Evolutionary conservation across 2,113 vertebrate genomes (phyloP).

Genomic region (Oreochromis tanganicae): DNA sequence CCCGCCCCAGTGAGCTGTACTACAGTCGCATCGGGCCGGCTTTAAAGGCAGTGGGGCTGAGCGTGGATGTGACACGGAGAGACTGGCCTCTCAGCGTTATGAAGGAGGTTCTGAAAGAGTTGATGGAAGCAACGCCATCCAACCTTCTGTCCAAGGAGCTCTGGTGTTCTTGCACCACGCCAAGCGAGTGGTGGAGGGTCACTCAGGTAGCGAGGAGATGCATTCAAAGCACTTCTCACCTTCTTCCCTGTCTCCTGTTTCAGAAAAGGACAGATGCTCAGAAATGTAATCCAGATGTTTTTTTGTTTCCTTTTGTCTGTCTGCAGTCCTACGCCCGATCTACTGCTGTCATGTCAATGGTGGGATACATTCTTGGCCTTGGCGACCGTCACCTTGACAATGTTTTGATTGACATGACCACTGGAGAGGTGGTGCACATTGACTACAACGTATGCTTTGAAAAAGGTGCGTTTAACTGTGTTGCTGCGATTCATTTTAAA

Average conservation of each 20-base stretch:
- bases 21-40: slow-evolving; percentile 97
- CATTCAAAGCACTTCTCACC: rapidly evolving
- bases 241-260: rapidly evolving
- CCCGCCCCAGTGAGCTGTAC: slow-evolving; percentile 95
- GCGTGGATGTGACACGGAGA: slow-evolving; percentile 87
- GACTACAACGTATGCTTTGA: slow-evolving; percentile 99
- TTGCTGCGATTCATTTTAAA: background rate
- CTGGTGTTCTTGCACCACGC: slow-evolving; percentile 95
- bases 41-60: slow-evolving; percentile 89
- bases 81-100: slow-evolving; percentile 96
- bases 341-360: slow-evolving; percentile 99
- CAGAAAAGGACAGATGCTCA: background rate
- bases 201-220: slow-evolving; percentile 80
- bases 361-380: slow-evolving; percentile 97
- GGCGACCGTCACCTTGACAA: slow-evolving; percentile 98
- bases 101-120: slow-evolving; percentile 91
- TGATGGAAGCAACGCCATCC: slow-evolving; percentile 95
- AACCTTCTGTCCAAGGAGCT: slow-evolving; percentile 95
- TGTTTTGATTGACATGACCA: slow-evolving; percentile 98
- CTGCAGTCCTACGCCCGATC: slow-evolving; percentile 91
- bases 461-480: slow-evolving; percentile 75
- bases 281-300: background rate
- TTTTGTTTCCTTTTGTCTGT: background rate
- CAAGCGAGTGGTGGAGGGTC: slow-evolving; percentile 97
- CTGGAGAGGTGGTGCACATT: slow-evolving; percentile 98